Percentiles rank a stretch among this genome's conserved stretches.
Conservation (phyloP, 2,797 vertebrate genomes). For the Lepidocolaptes lacrymiger region DNA sequence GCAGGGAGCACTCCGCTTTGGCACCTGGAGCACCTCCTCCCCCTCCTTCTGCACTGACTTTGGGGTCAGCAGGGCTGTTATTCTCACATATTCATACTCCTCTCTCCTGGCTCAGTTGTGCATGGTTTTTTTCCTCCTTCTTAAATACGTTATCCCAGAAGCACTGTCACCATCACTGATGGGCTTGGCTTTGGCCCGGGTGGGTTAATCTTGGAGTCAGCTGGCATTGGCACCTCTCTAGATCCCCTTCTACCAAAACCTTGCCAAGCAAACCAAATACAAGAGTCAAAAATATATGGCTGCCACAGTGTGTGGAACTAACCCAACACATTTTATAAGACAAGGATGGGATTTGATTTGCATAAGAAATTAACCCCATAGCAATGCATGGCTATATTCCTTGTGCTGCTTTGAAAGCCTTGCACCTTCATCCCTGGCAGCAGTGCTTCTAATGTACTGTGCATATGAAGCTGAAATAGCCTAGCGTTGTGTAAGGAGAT, state of each 20-base stretch:
- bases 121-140: not conserved
- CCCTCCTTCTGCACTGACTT: not conserved
- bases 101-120: not conserved
- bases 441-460: accelerated
- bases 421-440: not conserved
- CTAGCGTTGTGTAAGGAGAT: not conserved
- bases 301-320: not conserved
- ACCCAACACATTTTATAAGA: not conserved
- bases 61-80: not conserved
- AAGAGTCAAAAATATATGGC: not conserved
- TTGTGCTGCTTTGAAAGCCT: not conserved
- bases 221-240: not conserved
- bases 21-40: not conserved
- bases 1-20: not conserved
- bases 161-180: not conserved
- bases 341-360: not conserved
- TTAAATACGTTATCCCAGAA: not conserved
- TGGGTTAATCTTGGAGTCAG: not conserved
- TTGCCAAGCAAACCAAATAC: too few species aligned
- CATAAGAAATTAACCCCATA: not conserved
- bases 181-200: not conserved
- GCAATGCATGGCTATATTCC: not conserved
- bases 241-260: not conserved
- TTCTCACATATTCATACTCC: not conserved
- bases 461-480: not conserved